phyloP scores from a whole-genome alignment of 37 sponge, comb jelly and placozoan species.

The Crambe crambe region DNA sequence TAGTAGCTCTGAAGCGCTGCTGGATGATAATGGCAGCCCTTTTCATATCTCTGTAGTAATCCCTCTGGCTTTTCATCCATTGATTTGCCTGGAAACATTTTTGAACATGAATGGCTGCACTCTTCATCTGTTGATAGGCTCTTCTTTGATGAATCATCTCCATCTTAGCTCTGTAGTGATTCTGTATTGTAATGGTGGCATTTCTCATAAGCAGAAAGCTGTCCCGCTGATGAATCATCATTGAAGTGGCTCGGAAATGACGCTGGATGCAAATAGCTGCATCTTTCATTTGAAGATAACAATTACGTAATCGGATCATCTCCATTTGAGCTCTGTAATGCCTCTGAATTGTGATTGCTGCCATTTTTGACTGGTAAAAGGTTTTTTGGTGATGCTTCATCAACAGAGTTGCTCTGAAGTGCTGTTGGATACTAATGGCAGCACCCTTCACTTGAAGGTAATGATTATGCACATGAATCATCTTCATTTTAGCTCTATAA shows the following conservation, averaged over 20 bases:
- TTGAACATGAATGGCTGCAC: too few species aligned
- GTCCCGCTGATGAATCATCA: not conserved
- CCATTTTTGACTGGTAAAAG: not conserved
- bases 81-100: too few species aligned
- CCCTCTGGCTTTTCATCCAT: too few species aligned
- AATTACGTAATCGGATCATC: not conserved
- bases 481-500: not conserved
- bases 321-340: not conserved
- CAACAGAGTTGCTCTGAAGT: not conserved
- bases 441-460: not conserved
- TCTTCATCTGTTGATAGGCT: too few species aligned
- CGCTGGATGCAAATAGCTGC: not conserved
- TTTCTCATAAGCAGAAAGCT: not conserved
- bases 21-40: too few species aligned
- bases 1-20: too few species aligned
- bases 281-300: not conserved
- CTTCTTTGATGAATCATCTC: too few species aligned
- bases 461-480: not conserved
- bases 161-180: too few species aligned
- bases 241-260: not conserved
- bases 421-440: not conserved
- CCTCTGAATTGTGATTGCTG: conserved; percentile 10
- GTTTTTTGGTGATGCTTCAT: not conserved
- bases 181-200: too few species aligned
- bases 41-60: too few species aligned